Percentiles rank a stretch among this genome's conserved stretches.
Conservation (phyloP, 92 coral and sea anemone genomes). For the Isaurus tuberculatus region DNA sequence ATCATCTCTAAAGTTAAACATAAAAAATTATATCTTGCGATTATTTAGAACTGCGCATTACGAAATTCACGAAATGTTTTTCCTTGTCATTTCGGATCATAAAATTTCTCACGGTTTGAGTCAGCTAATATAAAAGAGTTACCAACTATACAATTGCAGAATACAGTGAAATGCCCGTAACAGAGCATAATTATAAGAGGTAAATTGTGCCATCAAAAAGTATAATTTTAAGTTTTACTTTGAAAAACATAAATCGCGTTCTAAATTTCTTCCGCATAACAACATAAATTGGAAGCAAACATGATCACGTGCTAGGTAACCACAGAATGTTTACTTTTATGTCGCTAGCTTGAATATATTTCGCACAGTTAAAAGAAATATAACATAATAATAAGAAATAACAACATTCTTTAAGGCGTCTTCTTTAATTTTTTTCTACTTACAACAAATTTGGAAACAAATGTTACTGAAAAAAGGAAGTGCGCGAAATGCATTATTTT, state of each 20-base stretch:
- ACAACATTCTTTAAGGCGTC: too few relatives aligned
- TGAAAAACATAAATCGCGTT: not conserved
- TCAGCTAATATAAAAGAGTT: conserved; percentile 39
- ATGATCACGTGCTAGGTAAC: conserved; percentile 46
- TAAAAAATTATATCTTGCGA: not conserved
- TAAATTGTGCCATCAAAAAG: conserved; percentile 3
- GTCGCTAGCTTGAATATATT: conserved; percentile 11
- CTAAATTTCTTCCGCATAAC: not conserved
- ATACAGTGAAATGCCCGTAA: conserved; percentile 28
- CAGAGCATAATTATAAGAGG: not conserved
- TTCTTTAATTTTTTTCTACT: too few relatives aligned
- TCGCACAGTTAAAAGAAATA: conserved; percentile 19
- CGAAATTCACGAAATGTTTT: not conserved
- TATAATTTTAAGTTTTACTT: not conserved
- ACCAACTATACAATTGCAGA: conserved; percentile 37
- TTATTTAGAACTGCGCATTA: not conserved
- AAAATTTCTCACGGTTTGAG: conserved; percentile 22
- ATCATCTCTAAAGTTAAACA: not conserved
- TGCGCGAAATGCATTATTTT: too few relatives aligned
- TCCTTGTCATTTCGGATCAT: not conserved
- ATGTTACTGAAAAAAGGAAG: too few relatives aligned
- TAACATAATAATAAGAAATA: not conserved
- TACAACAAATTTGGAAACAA: too few relatives aligned
- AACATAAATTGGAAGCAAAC: conserved; percentile 28
- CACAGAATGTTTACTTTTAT: conserved; percentile 14